A percentile compares a stretch with the other conserved stretches of the same genome.
phyloP scores from a whole-genome alignment of 2,888 invertebrate genomes.

The Nephrotoma appendiculata region DNA sequence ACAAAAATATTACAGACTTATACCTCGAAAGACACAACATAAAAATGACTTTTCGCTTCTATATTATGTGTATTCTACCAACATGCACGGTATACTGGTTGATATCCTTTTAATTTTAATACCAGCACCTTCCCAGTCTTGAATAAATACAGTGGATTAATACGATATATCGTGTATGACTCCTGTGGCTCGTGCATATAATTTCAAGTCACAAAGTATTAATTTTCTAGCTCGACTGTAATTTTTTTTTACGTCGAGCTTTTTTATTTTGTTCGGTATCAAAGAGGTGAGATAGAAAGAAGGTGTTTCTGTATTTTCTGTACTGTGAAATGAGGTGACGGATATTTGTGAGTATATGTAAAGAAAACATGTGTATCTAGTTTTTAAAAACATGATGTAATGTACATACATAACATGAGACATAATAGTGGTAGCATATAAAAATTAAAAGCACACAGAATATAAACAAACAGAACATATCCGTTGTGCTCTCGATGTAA shows the following conservation, averaged over 20 bases:
- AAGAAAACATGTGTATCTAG: neutral
- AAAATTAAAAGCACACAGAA: neutral
- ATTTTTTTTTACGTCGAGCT: neutral
- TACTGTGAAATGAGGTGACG: neutral
- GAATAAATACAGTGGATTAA: neutral
- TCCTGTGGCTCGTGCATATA: neutral
- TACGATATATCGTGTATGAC: neutral
- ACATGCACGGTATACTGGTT: neutral
- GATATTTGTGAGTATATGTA: neutral
- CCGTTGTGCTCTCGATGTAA: neutral
- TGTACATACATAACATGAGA: neutral
- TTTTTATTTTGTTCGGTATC: neutral
- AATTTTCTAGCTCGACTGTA: neutral
- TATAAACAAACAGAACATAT: neutral
- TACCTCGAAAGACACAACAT: neutral
- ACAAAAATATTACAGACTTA: neutral
- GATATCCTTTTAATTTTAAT: neutral
- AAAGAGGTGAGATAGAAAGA: neutral
- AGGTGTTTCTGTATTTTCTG: neutral
- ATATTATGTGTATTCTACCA: neutral
- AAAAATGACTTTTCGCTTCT: neutral
- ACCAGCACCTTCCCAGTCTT: neutral
- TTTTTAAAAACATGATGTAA: neutral
- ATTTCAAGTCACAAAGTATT: neutral
- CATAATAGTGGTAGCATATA: neutral